A percentile compares a stretch with the other conserved stretches of the same genome.
Conservation (phyloP, 2,113 vertebrate genomes). For the Sminthopsis crassicaudata region DNA sequence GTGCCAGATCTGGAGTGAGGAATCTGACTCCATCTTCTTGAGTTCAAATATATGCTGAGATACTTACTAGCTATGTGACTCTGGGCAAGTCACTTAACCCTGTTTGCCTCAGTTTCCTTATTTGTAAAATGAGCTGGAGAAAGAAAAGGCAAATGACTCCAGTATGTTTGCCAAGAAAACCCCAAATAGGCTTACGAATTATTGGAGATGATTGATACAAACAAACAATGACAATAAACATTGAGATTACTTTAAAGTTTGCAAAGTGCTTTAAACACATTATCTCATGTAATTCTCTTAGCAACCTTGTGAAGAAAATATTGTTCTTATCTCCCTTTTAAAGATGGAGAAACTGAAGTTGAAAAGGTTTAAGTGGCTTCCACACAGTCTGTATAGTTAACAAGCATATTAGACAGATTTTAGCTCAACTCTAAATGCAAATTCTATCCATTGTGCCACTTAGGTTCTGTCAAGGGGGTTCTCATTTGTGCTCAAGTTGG, state of each 20-base stretch:
- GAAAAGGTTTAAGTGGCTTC: not conserved
- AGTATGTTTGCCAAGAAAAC: no score
- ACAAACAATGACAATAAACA: no score
- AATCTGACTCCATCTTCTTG: no score
- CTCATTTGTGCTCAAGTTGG: not conserved
- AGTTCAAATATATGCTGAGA: no score
- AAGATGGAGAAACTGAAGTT: not conserved
- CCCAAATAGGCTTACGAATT: no score
- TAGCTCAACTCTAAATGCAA: not conserved
- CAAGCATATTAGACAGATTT: not conserved
- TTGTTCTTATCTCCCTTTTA: not conserved
- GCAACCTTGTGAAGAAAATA: not conserved
- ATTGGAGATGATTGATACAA: no score
- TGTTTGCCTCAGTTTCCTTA: no score
- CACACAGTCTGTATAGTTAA: not conserved
- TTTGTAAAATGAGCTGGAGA: no score
- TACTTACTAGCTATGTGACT: no score
- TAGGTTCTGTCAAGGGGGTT: not conserved
- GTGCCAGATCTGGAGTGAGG: no score
- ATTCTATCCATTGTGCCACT: not conserved
- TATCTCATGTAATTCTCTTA: not conserved
- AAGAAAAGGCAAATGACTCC: no score
- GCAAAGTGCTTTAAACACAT: not conserved
- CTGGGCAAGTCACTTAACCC: no score
- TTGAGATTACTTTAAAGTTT: not conserved